A percentile compares a stretch with the other conserved stretches of the same genome.
phyloP scores from a whole-genome alignment of 2,888 invertebrate species.

The Harpalus rubripes region DNA sequence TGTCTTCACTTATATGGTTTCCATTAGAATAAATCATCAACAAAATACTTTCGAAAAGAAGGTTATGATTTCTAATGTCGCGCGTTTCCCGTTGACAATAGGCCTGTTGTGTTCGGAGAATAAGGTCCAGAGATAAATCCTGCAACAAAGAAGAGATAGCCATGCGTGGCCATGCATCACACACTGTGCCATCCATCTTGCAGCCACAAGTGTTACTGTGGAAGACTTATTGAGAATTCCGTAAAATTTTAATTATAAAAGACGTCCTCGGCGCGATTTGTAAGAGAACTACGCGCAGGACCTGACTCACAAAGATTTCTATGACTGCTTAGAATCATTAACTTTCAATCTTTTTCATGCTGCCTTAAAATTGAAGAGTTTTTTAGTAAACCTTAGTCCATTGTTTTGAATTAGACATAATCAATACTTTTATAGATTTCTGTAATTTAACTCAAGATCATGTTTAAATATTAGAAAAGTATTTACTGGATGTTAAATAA shows the following conservation, averaged over 20 bases:
- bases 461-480: no score
- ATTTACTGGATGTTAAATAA: no score
- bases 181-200: constrained; percentile 22
- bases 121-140: constrained; percentile 28
- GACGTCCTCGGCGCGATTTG: constrained; percentile 39
- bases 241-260: constrained; percentile 64
- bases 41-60: neutral
- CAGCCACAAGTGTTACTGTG: constrained; percentile 1
- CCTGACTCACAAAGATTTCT: constrained; percentile 2
- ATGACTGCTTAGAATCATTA: neutral
- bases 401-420: no score
- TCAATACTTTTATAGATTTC: no score
- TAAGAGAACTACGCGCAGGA: neutral
- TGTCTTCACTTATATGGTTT: neutral
- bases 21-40: constrained; percentile 20
- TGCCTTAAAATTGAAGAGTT: no score
- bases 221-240: constrained; percentile 62
- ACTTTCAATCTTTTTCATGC: no score
- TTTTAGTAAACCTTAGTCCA: no score
- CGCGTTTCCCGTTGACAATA: constrained; percentile 20
- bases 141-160: constrained; percentile 32
- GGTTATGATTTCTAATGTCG: constrained; percentile 21
- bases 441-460: no score
- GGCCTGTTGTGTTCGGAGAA: constrained; percentile 19
- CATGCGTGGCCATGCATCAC: constrained; percentile 30